These are phyloP conservation scores for Cryptocephalus primarius DNA, from an alignment of 2,888 invertebrate genomes.

Conservation along the genomic window DNA sequence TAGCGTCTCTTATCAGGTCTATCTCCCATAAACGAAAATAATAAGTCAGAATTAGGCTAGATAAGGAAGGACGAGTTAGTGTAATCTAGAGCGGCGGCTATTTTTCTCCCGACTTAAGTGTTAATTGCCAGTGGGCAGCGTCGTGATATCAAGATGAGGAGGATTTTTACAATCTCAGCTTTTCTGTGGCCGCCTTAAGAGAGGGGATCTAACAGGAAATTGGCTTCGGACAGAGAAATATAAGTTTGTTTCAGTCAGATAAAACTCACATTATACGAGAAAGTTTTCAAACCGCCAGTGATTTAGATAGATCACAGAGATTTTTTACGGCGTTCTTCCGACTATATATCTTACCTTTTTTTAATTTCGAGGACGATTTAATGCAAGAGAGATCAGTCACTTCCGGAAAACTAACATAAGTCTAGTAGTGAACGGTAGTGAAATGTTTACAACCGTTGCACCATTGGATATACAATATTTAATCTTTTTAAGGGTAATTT, in stretches of 20 bases:
- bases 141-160: conserved; percentile 25
- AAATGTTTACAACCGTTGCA: no score
- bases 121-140: conserved; percentile 26
- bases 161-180: conserved; percentile 27
- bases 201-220: conserved; percentile 14
- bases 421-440: no score
- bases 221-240: conserved; percentile 26
- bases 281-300: no score
- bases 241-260: conserved; percentile 26
- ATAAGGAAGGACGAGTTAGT: conserved; percentile 9
- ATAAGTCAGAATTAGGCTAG: conserved; percentile 12
- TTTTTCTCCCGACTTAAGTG: conserved; percentile 18
- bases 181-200: conserved; percentile 21
- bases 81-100: conserved; percentile 11
- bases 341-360: no score
- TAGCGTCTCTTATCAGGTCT: conserved; percentile 8
- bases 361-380: no score
- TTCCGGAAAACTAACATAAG: no score
- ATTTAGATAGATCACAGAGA: no score
- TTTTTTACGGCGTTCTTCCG: no score
- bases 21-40: conserved; percentile 15
- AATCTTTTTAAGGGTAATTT: no score
- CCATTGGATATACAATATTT: no score
- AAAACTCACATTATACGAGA: conserved; percentile 9
- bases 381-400: no score